These are phyloP conservation scores for Drosophila varians DNA, from an alignment of 1,140 invertebrate genomes.

Conservation along the genomic window DNA sequence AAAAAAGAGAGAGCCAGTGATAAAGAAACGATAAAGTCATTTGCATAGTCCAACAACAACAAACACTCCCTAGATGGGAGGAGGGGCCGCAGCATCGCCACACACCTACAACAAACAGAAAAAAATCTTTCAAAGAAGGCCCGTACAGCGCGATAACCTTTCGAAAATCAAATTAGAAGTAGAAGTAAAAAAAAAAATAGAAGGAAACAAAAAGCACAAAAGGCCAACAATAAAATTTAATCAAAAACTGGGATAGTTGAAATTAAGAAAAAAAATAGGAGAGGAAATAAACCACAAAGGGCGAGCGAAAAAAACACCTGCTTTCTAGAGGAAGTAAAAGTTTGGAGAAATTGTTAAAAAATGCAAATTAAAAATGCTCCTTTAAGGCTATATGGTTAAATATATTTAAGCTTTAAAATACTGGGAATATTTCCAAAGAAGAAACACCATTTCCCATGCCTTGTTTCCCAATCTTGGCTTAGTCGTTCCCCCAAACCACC, in stretches of 20 bases:
- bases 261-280: conserved; percentile 2
- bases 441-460: no score
- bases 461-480: neutral
- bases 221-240: conserved; percentile 44
- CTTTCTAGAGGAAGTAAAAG: conserved; percentile 26
- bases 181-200: conserved; percentile 33
- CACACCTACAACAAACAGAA: conserved; percentile 36
- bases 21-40: conserved; percentile 71
- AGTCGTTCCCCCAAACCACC: neutral
- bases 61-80: no score
- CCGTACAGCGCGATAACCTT: conserved; percentile 64
- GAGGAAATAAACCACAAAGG: conserved; percentile 2
- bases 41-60: conserved; percentile 63
- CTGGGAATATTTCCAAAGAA: no score
- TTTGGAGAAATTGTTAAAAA: neutral
- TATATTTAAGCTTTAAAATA: neutral
- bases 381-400: neutral
- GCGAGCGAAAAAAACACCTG: neutral
- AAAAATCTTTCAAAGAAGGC: conserved; percentile 5
- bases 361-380: neutral
- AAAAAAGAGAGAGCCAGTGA: neutral
- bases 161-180: conserved; percentile 76
- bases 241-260: conserved; percentile 39
- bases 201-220: conserved; percentile 30
- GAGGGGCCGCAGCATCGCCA: conserved; percentile 4